Percentiles rank a stretch among this genome's conserved stretches.
These are phyloP conservation scores for Tenebrio molitor DNA, from an alignment of 1,140 invertebrate species.

Conservation along the genomic window DNA sequence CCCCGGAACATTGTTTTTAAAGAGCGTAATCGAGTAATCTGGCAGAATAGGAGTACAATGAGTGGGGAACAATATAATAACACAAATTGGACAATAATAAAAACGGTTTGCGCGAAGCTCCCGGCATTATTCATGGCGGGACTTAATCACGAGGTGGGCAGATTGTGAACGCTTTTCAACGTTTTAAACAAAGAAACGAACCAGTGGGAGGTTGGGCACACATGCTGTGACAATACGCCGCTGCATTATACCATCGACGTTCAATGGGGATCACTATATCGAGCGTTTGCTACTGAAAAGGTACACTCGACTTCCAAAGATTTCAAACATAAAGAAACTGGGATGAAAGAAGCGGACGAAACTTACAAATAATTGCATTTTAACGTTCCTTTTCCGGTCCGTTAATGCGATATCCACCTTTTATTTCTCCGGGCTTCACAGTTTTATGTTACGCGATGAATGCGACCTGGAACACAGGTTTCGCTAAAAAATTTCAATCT, in stretches of 20 bases:
- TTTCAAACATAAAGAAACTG: conserved; percentile 57
- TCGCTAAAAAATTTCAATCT: no score
- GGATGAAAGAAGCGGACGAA: conserved; percentile 54
- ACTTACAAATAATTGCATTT: conserved; percentile 65
- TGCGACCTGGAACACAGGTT: no score
- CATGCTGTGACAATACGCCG: conserved; percentile 61
- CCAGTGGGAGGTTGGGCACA: conserved; percentile 63
- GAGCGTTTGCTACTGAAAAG: conserved; percentile 64
- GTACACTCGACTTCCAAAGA: conserved; percentile 64
- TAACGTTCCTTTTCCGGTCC: conserved; percentile 65
- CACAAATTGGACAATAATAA: conserved; percentile 58
- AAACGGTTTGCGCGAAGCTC: conserved; percentile 54
- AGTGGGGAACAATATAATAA: conserved; percentile 58
- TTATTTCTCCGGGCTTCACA: conserved; percentile 43
- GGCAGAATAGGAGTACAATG: conserved; percentile 55
- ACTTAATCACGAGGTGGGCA: conserved; percentile 57
- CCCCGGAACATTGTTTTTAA: conserved; percentile 50
- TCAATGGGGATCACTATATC: conserved; percentile 63
- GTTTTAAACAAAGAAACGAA: conserved; percentile 62
- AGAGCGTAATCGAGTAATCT: conserved; percentile 56
- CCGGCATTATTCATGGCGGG: conserved; percentile 46
- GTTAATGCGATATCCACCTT: conserved; percentile 63
- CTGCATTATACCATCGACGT: conserved; percentile 61
- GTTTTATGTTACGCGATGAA: no score
- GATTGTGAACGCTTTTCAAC: conserved; percentile 58